Evolutionary conservation across 2,888 invertebrate species (phyloP).

Genomic region (Protophormia terraenovae): DNA sequence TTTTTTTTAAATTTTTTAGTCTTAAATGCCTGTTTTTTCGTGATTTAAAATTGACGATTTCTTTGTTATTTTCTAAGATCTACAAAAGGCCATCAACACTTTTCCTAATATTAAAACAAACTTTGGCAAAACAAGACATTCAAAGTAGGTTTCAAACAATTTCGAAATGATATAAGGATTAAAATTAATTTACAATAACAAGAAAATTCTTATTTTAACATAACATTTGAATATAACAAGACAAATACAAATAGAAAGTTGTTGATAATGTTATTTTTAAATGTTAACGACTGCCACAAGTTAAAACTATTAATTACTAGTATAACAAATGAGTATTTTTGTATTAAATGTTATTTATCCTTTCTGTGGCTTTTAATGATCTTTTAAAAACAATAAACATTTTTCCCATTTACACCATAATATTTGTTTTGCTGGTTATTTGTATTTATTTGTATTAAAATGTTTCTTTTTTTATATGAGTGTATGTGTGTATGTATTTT

Average conservation of each 20-base stretch:
- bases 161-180: no score
- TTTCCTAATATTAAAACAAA: no score
- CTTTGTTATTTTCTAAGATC: no score
- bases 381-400: not conserved
- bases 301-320: not conserved
- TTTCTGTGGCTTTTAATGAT: not conserved
- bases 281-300: not conserved
- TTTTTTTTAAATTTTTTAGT: no score
- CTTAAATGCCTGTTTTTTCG: no score
- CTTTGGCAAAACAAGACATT: no score
- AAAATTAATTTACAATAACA: no score
- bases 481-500: not conserved
- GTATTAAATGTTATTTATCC: not conserved
- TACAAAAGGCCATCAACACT: no score
- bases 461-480: not conserved
- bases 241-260: not conserved
- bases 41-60: no score
- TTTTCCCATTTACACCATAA: not conserved
- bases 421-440: not conserved
- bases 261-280: not conserved
- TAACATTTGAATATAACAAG: no score
- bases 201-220: no score
- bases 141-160: no score
- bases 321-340: not conserved
- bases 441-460: not conserved